These are phyloP conservation scores for Smittia sp. DNA, from an alignment of 2,888 invertebrate species.

Conservation along the genomic window DNA sequence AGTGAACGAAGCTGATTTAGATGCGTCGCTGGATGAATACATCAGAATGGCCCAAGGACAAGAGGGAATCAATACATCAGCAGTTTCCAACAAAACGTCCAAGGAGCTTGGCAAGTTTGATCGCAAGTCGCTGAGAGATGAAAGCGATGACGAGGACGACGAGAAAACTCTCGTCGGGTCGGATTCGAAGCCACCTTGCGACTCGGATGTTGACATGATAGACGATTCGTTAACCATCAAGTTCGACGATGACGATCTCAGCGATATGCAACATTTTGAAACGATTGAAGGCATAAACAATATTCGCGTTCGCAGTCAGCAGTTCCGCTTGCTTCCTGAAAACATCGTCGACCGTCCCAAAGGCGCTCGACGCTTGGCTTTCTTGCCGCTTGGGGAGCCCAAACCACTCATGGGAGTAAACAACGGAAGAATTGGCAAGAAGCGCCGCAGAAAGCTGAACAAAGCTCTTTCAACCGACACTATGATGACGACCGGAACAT, in stretches of 20 bases:
- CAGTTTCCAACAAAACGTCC: too few species aligned
- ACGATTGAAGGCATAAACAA: background rate
- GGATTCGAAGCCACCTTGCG: too few species aligned
- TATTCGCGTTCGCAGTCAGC: background rate
- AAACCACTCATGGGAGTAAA: background rate
- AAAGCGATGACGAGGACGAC: background rate
- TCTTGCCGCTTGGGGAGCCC: background rate
- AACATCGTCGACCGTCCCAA: background rate
- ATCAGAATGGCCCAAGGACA: background rate
- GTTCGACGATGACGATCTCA: background rate
- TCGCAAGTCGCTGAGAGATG: background rate
- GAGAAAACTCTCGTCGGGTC: too few species aligned
- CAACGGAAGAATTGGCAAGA: background rate
- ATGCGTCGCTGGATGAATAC: background rate
- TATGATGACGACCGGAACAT: background rate
- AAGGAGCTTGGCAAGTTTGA: background rate
- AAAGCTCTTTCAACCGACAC: too few species aligned
- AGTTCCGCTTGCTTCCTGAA: background rate
- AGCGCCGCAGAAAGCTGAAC: too few species aligned
- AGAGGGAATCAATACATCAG: background rate
- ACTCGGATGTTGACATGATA: too few species aligned
- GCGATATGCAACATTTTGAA: background rate
- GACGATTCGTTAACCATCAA: too few species aligned
- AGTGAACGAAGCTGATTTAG: background rate
- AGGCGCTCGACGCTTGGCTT: background rate